Evolutionary conservation across 2,113 vertebrate genomes (phyloP), one percentile per base, ranked within the genome.

Genomic region (Seriola dumerili): DNA sequence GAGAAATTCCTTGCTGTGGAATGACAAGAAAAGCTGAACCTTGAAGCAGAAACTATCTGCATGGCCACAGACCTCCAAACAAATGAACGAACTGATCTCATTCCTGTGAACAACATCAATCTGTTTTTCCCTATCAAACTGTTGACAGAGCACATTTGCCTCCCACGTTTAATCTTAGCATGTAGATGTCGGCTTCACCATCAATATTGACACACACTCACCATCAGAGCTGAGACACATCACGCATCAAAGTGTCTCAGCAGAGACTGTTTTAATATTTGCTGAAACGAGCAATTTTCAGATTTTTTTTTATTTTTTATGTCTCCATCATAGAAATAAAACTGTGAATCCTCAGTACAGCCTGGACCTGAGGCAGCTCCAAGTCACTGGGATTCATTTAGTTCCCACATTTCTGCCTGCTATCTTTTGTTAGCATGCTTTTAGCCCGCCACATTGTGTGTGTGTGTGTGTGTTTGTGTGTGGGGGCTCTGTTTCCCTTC

Each of bases 381-480:
- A 52, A 59, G 42, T 46, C 54, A 50, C 32, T 36, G 19, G 19
- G 8, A 29, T 32, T 71, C 46, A 62, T 75, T 67, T 67, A 42
- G 61, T 29, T 40, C 36, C 0, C 61, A 11, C 40, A 16, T 80
- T 55, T 63, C 34, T 70, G 4, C 54, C 46, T 62, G 67, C 61
- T 42, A 4, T 76, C 68, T 71, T 83, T 14, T 68, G 54, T 80
- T 63, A 57, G 72, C 72, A 5, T 80, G 74, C 76, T 82, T 78
- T 80, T 40, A 81, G 63, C 71, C 66, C 2, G 7, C 42, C 0
- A 1, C 66, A 29, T 40, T 73, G 57, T 67, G 12, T 64, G 65
- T 46, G 46, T 40, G 32, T 23, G n/a, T 55, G 54, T 44, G 8
- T 36, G 36, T 32, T 70, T 55, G 70, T 25, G 42, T 5, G 46